Conservation (phyloP, 2,888 invertebrate genomes). For the Hermodice carunculata region DNA sequence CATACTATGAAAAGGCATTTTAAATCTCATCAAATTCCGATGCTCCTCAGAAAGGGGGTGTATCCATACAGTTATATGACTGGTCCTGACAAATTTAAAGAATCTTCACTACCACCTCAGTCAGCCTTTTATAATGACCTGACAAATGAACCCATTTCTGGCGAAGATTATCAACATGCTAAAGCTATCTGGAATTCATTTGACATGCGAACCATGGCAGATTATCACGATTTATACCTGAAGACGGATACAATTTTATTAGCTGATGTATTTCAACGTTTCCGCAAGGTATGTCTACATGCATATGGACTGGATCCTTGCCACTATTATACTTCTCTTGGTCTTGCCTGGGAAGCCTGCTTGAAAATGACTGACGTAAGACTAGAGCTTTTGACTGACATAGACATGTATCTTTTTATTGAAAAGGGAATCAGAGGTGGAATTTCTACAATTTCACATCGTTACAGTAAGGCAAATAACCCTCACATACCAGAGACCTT, state of each 20-base stretch:
- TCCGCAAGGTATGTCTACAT: conserved; percentile 38
- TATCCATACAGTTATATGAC: conserved; percentile 18
- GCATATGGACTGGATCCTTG: conserved; percentile 45
- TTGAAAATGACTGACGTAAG: too few species aligned
- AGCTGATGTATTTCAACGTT: conserved; percentile 18
- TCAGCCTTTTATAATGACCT: conserved; percentile 11
- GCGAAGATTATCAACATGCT: conserved; percentile 14
- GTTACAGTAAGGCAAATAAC: conserved; percentile 5
- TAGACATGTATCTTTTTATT: too few species aligned
- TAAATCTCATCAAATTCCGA: too few species aligned
- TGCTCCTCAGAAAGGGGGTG: too few species aligned
- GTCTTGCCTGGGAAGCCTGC: conserved; percentile 50
- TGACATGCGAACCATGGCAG: not conserved
- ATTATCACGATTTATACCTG: conserved; percentile 18
- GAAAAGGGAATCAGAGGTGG: conserved; percentile 23
- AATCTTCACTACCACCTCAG: conserved; percentile 2
- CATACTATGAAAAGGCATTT: too few species aligned
- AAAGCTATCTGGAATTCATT: conserved; percentile 8
- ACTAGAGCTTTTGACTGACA: conserved; percentile 45
- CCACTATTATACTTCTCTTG: conserved; percentile 47
- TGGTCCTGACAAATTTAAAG: not conserved
- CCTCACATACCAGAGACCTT: not conserved
- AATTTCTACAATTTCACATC: not conserved
- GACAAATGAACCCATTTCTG: not conserved
- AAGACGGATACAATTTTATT: conserved; percentile 10